Evolutionary conservation across 2,113 vertebrate genomes (phyloP).

Genomic region (Aviceda subcristata): DNA sequence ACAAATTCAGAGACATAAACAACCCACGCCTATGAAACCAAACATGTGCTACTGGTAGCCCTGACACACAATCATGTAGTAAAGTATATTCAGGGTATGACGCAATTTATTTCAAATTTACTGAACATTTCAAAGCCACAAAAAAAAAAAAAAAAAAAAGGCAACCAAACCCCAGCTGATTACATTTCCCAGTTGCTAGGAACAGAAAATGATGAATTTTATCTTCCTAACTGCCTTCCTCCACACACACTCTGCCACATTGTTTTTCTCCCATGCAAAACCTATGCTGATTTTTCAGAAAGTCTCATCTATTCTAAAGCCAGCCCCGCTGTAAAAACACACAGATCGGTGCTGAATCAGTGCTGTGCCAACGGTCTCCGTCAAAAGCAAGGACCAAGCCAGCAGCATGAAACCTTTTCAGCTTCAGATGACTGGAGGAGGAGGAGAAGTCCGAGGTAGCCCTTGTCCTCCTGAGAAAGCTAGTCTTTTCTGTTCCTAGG

Average conservation of each 20-base stretch:
- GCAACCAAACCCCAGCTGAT: background rate
- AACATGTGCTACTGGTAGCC: background rate
- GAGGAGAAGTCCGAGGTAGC: background rate
- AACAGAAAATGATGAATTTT: background rate
- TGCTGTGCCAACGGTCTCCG: background rate
- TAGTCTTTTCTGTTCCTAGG: background rate
- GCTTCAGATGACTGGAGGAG: background rate
- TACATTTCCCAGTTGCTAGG: background rate
- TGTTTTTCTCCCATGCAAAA: background rate
- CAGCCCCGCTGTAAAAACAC: background rate
- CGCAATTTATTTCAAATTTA: background rate
- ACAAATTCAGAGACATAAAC: background rate
- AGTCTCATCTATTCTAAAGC: background rate
- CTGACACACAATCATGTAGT: background rate
- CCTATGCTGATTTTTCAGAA: background rate
- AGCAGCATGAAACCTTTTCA: background rate
- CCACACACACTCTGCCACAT: background rate
- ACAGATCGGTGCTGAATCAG: background rate
- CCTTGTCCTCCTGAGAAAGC: background rate
- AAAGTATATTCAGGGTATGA: background rate
- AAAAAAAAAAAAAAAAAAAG: background rate
- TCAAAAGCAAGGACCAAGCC: background rate
- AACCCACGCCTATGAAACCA: background rate
- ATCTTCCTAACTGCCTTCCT: background rate
- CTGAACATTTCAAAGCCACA: background rate